A percentile compares a stretch with the other conserved stretches of the same genome.
These are phyloP conservation scores for Drosophila colorata DNA, from an alignment of 2,888 invertebrate species.

Conservation along the genomic window DNA sequence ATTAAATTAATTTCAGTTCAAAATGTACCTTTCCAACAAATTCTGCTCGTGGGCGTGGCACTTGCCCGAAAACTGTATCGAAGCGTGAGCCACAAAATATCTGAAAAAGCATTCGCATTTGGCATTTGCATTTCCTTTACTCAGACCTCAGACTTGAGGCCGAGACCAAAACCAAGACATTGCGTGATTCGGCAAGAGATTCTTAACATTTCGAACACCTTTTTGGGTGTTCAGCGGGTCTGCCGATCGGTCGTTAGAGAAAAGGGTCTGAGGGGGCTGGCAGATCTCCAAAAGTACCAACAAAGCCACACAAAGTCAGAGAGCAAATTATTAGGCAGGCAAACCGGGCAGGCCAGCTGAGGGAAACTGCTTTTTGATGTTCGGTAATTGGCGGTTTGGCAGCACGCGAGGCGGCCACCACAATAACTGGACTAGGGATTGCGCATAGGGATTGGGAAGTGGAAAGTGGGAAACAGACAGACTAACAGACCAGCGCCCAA, in stretches of 20 bases:
- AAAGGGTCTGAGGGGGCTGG: constrained; percentile 12
- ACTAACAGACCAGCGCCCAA: constrained; percentile 36
- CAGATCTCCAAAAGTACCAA: constrained; percentile 58
- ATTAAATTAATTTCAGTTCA: constrained; percentile 70
- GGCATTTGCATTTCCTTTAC: constrained; percentile 58
- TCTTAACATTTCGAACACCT: constrained; percentile 76
- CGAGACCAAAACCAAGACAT: constrained; percentile 24
- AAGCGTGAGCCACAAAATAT: constrained; percentile 70
- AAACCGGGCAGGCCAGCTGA: constrained; percentile 49
- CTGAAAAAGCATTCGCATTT: constrained; percentile 59
- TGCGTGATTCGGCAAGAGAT: constrained; percentile 73
- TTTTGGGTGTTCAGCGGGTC: constrained; percentile 69
- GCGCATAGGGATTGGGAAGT: constrained; percentile 1
- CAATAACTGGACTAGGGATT: constrained; percentile 35
- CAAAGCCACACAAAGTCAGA: constrained; percentile 73
- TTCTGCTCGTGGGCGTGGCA: constrained; percentile 50
- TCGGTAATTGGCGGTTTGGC: constrained; percentile 80
- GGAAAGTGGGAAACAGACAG: constrained; percentile 14
- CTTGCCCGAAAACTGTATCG: constrained; percentile 57
- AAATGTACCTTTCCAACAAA: constrained; percentile 18
- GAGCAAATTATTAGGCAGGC: constrained; percentile 73
- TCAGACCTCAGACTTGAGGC: constrained; percentile 27
- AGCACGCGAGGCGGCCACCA: constrained; percentile 72
- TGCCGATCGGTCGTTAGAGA: constrained; percentile 15
- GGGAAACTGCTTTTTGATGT: constrained; percentile 79